Evolutionary conservation across 2,888 invertebrate species (phyloP).

Genomic region (Andrena fulva): DNA sequence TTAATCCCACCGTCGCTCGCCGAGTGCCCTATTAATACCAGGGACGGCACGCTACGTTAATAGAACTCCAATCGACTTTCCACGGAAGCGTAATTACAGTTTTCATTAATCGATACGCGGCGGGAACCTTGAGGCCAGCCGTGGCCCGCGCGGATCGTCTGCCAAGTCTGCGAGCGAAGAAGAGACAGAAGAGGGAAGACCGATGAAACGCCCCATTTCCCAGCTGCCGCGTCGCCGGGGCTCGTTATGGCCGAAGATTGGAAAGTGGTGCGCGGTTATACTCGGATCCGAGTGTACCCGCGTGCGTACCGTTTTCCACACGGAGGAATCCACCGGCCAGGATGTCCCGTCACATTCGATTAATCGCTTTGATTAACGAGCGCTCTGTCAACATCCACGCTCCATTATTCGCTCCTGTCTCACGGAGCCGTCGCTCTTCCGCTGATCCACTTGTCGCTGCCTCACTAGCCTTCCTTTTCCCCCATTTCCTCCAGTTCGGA

Average conservation of each 20-base stretch:
- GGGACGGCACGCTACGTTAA: constrained; percentile 13
- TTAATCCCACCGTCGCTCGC: constrained; percentile 3
- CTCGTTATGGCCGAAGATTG: constrained; percentile 57
- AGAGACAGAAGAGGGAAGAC: constrained; percentile 33
- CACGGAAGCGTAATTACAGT: constrained; percentile 11
- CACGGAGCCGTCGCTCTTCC: no score
- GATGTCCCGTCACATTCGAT: constrained; percentile 66
- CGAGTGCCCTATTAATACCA: constrained; percentile 11
- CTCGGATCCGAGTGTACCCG: constrained; percentile 11
- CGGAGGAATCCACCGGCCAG: constrained; percentile 35
- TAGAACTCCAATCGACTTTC: constrained; percentile 30
- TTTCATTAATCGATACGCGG: no score
- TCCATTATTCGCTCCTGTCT: background rate
- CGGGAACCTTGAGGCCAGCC: no score
- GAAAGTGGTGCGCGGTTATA: constrained; percentile 50
- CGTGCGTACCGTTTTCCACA: constrained; percentile 48
- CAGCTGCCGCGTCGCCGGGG: constrained; percentile 56
- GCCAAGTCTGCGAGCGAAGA: no score
- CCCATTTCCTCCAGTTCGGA: no score
- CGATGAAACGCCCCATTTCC: constrained; percentile 74
- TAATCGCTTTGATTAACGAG: constrained; percentile 73
- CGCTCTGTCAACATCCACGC: constrained; percentile 58
- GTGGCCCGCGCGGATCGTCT: no score
- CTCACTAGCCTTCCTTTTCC: no score
- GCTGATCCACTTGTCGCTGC: no score